Base-by-base conservation (phyloP, 1,140 invertebrate genomes). In the Daktulosphaira vitifoliae region DNA sequence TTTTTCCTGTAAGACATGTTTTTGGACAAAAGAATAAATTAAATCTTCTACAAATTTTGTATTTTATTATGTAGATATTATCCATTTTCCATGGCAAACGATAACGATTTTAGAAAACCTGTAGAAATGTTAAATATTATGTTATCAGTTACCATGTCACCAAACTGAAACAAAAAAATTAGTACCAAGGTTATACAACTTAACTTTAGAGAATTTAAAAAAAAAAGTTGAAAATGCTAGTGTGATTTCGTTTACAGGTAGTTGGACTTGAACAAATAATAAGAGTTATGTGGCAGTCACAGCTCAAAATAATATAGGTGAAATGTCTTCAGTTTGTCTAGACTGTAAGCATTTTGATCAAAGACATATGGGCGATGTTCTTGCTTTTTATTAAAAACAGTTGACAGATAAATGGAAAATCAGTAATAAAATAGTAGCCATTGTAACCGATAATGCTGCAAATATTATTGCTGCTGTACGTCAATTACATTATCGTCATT, bases 1-100 rank as follows among this genome's bases (percentile, higher is more conserved):
- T 37, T 37, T 37, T 37, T 37, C 33, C 33, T 37, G 33, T n/a
- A n/a, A n/a, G n/a, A n/a, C n/a, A n/a, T n/a, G n/a, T n/a, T n/a
- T n/a, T n/a, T n/a, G n/a, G n/a, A n/a, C n/a, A 37, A 37, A 37
- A 37, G 13, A 37, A 7, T 7, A 37, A 7, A 37, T 7, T 37
- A 37, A 37, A 37, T 37, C 5, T 37, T 7, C 13, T 37, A 7
- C 13, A 37, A 37, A 37, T 6, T 37, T 7, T 42, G 13, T 42
- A n/a, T 42, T 42, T 7, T 42, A 7, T 42, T 9, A 53, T 68
- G 65, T 48, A 69, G 68, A 13, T 66, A 68, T 33, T 65, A 71
- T 48, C 67, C 70, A 22, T 67, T 71, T 39, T 54, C 62, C 54
- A 66, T 71, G 7, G 70, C 71, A 1, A 69, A 71, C 39, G 68